A percentile compares a stretch with the other conserved stretches of the same genome.
Evolutionary conservation across 2,797 vertebrate species (phyloP).

Genomic region (Somateria mollissima): DNA sequence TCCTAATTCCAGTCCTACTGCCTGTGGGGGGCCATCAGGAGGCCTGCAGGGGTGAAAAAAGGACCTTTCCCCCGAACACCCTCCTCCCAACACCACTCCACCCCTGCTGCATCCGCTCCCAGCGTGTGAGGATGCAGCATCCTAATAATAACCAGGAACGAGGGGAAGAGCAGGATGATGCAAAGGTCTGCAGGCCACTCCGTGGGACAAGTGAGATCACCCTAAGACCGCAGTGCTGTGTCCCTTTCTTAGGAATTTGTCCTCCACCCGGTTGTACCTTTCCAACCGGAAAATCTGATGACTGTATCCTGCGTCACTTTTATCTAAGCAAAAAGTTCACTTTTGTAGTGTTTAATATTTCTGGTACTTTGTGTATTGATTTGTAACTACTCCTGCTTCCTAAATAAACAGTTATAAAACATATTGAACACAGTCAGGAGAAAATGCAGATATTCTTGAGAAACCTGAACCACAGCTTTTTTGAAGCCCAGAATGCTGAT

Average conservation of each 20-base stretch:
- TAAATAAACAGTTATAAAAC: conserved; percentile 54
- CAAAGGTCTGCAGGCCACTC: fast-evolving
- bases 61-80: fast-evolving
- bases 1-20: not conserved
- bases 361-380: conserved; percentile 60
- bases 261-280: conserved; percentile 23
- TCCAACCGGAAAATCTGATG: conserved; percentile 41
- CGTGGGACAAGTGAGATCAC: not conserved
- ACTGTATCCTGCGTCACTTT: conserved; percentile 12
- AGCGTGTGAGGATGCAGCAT: fast-evolving
- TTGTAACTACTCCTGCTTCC: conserved; percentile 48
- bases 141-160: not conserved
- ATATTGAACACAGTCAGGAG: conserved; percentile 43
- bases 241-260: not conserved
- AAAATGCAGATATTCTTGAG: conserved; percentile 58
- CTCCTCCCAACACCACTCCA: not conserved
- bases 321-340: not conserved
- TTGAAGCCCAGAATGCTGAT: conserved; percentile 17
- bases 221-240: not conserved
- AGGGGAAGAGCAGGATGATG: not conserved
- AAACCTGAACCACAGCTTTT: conserved; percentile 59
- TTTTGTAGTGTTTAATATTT: conserved; percentile 55
- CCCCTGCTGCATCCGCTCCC: not conserved
- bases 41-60: not conserved
- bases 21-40: not conserved